Conservation (phyloP, 2,113 vertebrate genomes). For the Etheostoma cragini region DNA sequence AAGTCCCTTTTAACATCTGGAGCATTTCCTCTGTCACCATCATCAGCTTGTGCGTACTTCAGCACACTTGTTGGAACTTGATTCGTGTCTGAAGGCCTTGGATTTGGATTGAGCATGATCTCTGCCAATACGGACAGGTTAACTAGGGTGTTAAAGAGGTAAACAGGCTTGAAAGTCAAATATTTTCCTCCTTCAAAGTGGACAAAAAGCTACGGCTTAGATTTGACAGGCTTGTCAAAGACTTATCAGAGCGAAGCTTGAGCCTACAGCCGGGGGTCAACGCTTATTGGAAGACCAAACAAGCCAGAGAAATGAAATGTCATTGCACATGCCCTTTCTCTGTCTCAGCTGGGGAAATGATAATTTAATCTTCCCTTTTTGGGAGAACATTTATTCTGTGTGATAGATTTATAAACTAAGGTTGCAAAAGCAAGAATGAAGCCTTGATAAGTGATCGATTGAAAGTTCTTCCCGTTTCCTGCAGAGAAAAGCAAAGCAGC, state of each 20-base stretch:
- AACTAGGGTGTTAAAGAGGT: conserved; percentile 2
- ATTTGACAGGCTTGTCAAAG: conserved; percentile 51
- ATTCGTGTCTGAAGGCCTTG: not conserved
- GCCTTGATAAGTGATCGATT: conserved; percentile 32
- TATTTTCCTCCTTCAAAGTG: conserved; percentile 2
- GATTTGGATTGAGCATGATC: conserved; percentile 3
- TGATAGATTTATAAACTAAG: conserved; percentile 56
- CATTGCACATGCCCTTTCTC: conserved; percentile 56
- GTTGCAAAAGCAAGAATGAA: conserved; percentile 22
- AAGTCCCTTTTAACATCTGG: conserved; percentile 49
- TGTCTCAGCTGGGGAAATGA: conserved; percentile 17
- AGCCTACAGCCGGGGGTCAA: conserved; percentile 28
- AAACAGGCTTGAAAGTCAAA: conserved; percentile 21
- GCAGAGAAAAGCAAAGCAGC: conserved; percentile 40
- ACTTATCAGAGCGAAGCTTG: conserved; percentile 39
- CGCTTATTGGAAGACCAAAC: conserved; percentile 44
- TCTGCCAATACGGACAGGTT: conserved; percentile 4
- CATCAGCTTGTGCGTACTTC: conserved; percentile 23
- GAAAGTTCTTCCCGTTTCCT: conserved; percentile 32
- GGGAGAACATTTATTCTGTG: conserved; percentile 42
- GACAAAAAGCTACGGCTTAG: conserved; percentile 6
- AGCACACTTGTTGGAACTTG: conserved; percentile 46
- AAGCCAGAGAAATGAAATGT: conserved; percentile 54
- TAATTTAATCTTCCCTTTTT: conserved; percentile 27
- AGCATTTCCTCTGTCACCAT: conserved; percentile 20